A percentile compares a stretch with the other conserved stretches of the same genome.
phyloP scores from a whole-genome alignment of 1,140 invertebrate species.

The Pantala flavescens region DNA sequence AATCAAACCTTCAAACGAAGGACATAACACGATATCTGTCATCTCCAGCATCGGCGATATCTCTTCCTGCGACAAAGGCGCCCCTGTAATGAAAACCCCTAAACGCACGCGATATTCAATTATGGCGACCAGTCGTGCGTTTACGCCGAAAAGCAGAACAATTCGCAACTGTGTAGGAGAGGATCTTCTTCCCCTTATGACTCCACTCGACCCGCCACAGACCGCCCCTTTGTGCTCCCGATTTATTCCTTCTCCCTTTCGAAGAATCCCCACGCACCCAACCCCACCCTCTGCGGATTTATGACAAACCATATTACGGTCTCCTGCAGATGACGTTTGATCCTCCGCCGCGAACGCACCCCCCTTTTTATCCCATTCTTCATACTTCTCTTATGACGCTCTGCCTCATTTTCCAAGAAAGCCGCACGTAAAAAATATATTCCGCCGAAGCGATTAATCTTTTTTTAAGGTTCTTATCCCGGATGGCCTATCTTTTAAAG shows the following conservation, averaged over 20 bases:
- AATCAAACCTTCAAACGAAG: too few relatives aligned
- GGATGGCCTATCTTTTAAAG: too few relatives aligned
- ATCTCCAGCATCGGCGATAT: too few relatives aligned
- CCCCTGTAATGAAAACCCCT: too few relatives aligned
- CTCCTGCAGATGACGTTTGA: slow-evolving; percentile 7
- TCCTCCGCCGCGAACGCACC: background rate
- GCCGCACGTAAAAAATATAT: too few relatives aligned
- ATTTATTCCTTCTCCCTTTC: background rate
- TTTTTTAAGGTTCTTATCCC: too few relatives aligned
- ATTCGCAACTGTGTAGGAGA: background rate
- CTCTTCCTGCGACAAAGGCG: too few relatives aligned
- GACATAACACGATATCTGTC: too few relatives aligned
- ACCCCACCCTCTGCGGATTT: background rate
- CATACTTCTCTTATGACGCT: too few relatives aligned
- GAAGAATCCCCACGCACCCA: background rate
- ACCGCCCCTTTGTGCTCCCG: background rate
- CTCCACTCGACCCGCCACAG: background rate
- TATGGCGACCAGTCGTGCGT: background rate
- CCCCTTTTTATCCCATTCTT: background rate
- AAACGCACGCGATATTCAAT: background rate
- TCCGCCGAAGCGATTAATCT: too few relatives aligned
- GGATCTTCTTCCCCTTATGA: slow-evolving; percentile 2
- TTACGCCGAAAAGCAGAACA: background rate
- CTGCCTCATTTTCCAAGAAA: too few relatives aligned
- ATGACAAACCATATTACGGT: slow-evolving; percentile 9